phyloP scores from a whole-genome alignment of 2,888 invertebrate species.

The Epiblema foenella region DNA sequence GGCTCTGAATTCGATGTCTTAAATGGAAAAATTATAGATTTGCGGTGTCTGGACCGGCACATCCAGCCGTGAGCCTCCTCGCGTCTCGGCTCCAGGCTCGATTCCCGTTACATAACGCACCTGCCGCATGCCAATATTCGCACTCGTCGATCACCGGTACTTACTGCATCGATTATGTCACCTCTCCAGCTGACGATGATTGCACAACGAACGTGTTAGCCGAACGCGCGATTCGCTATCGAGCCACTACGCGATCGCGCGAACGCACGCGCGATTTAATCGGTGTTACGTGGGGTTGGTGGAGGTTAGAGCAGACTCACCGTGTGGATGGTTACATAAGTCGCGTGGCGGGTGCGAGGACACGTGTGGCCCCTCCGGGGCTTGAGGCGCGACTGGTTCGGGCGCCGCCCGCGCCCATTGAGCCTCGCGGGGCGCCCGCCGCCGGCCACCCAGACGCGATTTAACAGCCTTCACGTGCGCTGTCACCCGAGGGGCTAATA shows the following conservation, averaged over 20 bases:
- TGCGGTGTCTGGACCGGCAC: constrained; percentile 26
- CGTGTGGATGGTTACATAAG: constrained; percentile 84
- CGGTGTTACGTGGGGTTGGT: constrained; percentile 61
- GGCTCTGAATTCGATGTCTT: background rate
- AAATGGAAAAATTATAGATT: background rate
- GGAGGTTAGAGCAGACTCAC: constrained; percentile 78
- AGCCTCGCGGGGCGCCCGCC: constrained; percentile 65
- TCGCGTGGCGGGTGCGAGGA: constrained; percentile 73
- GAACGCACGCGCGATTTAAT: constrained; percentile 53
- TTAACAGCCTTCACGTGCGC: constrained; percentile 77
- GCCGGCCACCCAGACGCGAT: constrained; percentile 74
- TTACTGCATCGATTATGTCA: constrained; percentile 83
- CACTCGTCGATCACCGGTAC: constrained; percentile 74
- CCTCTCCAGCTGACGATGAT: constrained; percentile 77
- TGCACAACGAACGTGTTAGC: constrained; percentile 62
- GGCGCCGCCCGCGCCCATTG: constrained; percentile 79
- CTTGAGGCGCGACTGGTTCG: constrained; percentile 79
- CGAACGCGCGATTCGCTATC: constrained; percentile 46
- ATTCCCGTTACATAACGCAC: constrained; percentile 78
- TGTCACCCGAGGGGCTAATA: constrained; percentile 68
- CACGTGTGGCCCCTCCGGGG: constrained; percentile 80
- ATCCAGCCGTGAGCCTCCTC: constrained; percentile 36
- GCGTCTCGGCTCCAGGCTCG: constrained; percentile 33
- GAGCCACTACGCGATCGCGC: constrained; percentile 48
- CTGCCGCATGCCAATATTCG: constrained; percentile 65